Conservation (phyloP, 2,797 vertebrate genomes). For the Lates japonicus region DNA sequence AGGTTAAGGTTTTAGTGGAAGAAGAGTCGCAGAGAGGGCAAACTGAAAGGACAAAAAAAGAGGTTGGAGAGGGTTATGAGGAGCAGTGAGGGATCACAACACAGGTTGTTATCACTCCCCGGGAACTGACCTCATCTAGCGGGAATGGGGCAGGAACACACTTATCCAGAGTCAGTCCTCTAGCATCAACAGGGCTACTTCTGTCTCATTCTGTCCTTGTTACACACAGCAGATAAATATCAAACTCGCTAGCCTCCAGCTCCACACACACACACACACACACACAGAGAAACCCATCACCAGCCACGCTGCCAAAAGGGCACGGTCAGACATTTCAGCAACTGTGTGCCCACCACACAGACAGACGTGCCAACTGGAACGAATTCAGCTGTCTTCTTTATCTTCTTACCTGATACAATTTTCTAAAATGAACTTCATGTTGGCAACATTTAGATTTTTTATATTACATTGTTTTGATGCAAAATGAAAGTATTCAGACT, state of each 20-base stretch:
- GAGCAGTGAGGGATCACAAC: conserved; percentile 11
- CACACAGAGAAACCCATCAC: conserved; percentile 1
- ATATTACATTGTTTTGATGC: too few species aligned
- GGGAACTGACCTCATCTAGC: conserved; percentile 62
- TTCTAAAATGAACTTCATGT: not conserved
- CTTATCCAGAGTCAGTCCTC: not conserved
- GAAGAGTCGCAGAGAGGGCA: not conserved
- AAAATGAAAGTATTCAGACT: not conserved
- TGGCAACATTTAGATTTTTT: too few species aligned
- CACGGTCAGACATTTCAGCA: not conserved
- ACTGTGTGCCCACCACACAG: not conserved
- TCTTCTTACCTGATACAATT: not conserved
- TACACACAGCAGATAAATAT: not conserved
- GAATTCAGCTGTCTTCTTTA: not conserved
- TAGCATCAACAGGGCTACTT: not conserved
- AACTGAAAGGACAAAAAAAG: not conserved
- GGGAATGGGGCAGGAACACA: conserved; percentile 49
- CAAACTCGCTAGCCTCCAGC: not conserved
- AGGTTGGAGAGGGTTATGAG: not conserved
- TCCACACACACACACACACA: not conserved
- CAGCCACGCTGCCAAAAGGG: not conserved
- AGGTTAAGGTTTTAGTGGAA: too few species aligned
- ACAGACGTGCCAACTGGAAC: not conserved
- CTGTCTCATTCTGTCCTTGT: not conserved
- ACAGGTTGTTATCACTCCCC: conserved; percentile 53